A percentile compares a stretch with the other conserved stretches of the same genome.
Evolutionary conservation across 1,140 invertebrate genomes (phyloP).

Genomic region (Cheumatopsyche charites): DNA sequence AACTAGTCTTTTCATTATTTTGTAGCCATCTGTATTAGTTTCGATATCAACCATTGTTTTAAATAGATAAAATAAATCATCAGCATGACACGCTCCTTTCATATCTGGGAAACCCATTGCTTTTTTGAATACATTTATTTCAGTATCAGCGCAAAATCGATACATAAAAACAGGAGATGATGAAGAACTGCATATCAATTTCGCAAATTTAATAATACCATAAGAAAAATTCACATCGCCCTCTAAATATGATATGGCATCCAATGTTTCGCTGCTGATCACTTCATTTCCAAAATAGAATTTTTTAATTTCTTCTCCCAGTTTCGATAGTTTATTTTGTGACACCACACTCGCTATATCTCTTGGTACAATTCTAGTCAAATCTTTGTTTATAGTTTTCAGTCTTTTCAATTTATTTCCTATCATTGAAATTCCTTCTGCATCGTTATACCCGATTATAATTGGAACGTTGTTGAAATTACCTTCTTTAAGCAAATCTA

Average conservation of each 20-base stretch:
- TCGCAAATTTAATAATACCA: conserved; percentile 55
- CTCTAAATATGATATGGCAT: conserved; percentile 51
- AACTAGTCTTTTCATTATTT: conserved; percentile 58
- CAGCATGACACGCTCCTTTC: conserved; percentile 65
- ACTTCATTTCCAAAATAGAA: conserved; percentile 60
- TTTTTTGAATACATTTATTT: conserved; percentile 55
- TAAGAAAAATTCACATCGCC: conserved; percentile 58
- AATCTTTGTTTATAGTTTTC: conserved; percentile 52
- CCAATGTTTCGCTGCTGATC: conserved; percentile 48
- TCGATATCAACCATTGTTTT: conserved; percentile 56
- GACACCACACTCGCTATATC: conserved; percentile 50
- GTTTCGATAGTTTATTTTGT: conserved; percentile 50
- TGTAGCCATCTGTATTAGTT: conserved; percentile 52
- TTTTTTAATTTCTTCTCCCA: conserved; percentile 55
- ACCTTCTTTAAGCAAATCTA: conserved; percentile 53
- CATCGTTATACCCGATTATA: conserved; percentile 65
- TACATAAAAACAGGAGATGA: conserved; percentile 59
- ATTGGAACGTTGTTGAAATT: conserved; percentile 63
- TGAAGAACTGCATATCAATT: conserved; percentile 52
- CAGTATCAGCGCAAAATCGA: conserved; percentile 56
- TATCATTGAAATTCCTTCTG: conserved; percentile 63
- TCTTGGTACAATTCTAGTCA: conserved; percentile 54
- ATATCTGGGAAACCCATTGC: conserved; percentile 48
- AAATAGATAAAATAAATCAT: conserved; percentile 71
- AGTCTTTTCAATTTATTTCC: conserved; percentile 50